Percentiles rank a stretch among this genome's conserved stretches.
Evolutionary conservation across 2,113 vertebrate genomes (phyloP).

Genomic region (Neopipo cinnamomea): DNA sequence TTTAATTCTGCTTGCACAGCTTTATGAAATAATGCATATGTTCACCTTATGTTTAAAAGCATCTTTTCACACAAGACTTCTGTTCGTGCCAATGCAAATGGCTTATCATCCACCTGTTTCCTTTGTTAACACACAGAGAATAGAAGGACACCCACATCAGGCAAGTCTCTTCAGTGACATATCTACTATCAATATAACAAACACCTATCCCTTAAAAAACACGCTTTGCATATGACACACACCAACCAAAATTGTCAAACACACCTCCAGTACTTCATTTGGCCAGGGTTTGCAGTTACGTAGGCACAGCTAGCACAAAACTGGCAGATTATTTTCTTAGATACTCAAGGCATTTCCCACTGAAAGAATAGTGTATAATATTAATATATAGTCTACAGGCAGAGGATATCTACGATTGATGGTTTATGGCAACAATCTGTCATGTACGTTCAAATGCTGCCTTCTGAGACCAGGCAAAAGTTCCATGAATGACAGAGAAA

Average conservation of each 20-base stretch:
- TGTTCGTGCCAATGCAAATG: neutral
- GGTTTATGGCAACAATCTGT: neutral
- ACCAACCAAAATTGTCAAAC: neutral
- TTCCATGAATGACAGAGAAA: neutral
- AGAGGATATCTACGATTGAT: neutral
- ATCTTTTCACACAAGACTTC: neutral
- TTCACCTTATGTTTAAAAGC: neutral
- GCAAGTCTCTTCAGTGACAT: neutral
- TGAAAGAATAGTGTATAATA: neutral
- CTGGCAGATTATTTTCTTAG: neutral
- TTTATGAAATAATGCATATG: neutral
- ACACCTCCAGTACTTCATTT: neutral
- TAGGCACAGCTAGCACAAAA: neutral
- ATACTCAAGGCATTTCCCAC: neutral
- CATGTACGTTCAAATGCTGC: neutral
- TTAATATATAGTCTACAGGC: rapidly evolving
- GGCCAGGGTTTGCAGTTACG: neutral
- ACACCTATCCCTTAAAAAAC: neutral
- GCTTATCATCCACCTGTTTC: neutral
- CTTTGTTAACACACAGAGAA: neutral
- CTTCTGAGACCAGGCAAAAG: neutral
- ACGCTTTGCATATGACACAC: neutral
- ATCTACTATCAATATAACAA: neutral
- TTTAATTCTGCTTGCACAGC: neutral
- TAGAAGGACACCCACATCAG: neutral